These are phyloP conservation scores for Sphyrna mokarran DNA, from an alignment of 2,113 vertebrate genomes.

Conservation along the genomic window DNA sequence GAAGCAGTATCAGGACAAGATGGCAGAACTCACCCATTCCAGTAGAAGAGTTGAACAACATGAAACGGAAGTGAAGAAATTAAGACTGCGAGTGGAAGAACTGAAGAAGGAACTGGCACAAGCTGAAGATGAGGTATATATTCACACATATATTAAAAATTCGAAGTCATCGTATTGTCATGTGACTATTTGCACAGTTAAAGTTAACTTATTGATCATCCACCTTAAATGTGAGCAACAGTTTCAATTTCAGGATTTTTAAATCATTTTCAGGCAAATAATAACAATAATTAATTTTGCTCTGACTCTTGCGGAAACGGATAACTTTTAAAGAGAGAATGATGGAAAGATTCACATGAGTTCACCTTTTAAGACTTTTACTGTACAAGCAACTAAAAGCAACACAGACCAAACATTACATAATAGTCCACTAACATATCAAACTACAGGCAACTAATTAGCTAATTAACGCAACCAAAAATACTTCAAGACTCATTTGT, in stretches of 20 bases:
- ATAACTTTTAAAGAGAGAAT: background rate
- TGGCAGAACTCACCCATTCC: slow-evolving; percentile 19
- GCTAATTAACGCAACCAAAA: background rate
- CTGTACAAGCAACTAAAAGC: background rate
- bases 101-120: slow-evolving; percentile 35
- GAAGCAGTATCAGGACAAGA: slow-evolving; percentile 39
- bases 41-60: slow-evolving; percentile 5
- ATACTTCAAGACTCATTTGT: background rate
- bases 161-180: background rate
- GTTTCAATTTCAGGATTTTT: background rate
- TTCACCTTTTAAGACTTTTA: background rate
- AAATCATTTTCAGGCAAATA: background rate
- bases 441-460: background rate
- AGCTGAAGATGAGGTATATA: slow-evolving; percentile 39
- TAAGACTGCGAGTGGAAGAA: slow-evolving; percentile 40
- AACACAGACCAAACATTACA: background rate
- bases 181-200: background rate
- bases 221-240: background rate
- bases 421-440: background rate
- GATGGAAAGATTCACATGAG: background rate
- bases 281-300: background rate
- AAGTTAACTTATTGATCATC: background rate
- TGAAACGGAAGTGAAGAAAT: slow-evolving; percentile 42
- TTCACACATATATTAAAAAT: background rate
- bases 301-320: background rate